These are phyloP conservation scores for Oegoconia quadripuncta DNA, from an alignment of 2,888 invertebrate genomes.

Conservation along the genomic window DNA sequence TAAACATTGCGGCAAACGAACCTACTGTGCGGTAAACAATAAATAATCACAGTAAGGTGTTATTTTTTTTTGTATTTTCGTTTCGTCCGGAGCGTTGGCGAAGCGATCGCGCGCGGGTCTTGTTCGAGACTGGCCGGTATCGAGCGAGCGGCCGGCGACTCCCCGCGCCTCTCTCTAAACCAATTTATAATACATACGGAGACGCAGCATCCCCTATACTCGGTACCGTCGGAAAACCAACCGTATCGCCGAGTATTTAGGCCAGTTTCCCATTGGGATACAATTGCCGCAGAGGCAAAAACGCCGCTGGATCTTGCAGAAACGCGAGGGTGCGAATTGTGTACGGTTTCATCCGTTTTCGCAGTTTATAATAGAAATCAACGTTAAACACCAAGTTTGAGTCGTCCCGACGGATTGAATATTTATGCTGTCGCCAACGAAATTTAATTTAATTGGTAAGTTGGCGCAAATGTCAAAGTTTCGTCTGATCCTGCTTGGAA, in stretches of 20 bases:
- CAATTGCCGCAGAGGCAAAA: slow-evolving; percentile 73
- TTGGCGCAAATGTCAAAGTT: slow-evolving; percentile 7
- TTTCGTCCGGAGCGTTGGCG: slow-evolving; percentile 24
- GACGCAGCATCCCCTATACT: slow-evolving; percentile 71
- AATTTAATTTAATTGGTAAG: slow-evolving; percentile 12
- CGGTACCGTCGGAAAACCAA: slow-evolving; percentile 30
- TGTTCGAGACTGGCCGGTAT: slow-evolving; percentile 67
- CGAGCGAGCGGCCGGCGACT: slow-evolving; percentile 61
- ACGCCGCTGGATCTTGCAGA: slow-evolving; percentile 66
- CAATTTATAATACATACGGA: slow-evolving; percentile 79
- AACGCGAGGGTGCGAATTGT: slow-evolving; percentile 73
- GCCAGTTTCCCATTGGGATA: slow-evolving; percentile 25
- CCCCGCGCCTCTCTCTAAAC: slow-evolving; percentile 72
- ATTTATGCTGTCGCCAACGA: slow-evolving; percentile 14
- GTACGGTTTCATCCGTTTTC: slow-evolving; percentile 53
- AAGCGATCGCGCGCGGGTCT: slow-evolving; percentile 42
- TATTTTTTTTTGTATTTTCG: slow-evolving; percentile 44
- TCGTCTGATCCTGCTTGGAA: neutral
- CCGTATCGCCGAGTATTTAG: slow-evolving; percentile 27
- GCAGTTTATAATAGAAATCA: slow-evolving; percentile 64
- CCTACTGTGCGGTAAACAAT: slow-evolving; percentile 22
- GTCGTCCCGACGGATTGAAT: slow-evolving; percentile 10
- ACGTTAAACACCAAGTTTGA: slow-evolving; percentile 18
- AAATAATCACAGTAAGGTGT: slow-evolving; percentile 28
- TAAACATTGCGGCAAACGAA: slow-evolving; percentile 2